Conservation (phyloP, 2,113 vertebrate genomes). For the Pelusios castaneus region DNA sequence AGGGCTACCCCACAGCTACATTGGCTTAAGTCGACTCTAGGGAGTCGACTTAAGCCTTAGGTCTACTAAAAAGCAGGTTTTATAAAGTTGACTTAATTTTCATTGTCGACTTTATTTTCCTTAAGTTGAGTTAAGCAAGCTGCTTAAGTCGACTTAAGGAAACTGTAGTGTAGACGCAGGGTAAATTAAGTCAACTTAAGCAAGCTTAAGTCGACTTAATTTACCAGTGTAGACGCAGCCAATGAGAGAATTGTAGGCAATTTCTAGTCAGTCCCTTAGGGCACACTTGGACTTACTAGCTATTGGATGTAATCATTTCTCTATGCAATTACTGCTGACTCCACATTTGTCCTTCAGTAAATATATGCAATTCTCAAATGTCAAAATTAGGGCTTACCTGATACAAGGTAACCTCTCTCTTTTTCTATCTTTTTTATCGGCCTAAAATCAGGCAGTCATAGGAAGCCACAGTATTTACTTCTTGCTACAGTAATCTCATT, state of each 20-base stretch:
- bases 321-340: slow-evolving; percentile 44
- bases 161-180: too few species aligned
- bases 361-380: slow-evolving; percentile 42
- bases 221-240: neutral
- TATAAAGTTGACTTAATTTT: too few species aligned
- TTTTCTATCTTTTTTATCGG: slow-evolving; percentile 22
- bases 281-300: slow-evolving; percentile 59
- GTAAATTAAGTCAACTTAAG: too few species aligned
- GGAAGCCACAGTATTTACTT: slow-evolving; percentile 36
- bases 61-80: too few species aligned
- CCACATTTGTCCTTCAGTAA: slow-evolving; percentile 45
- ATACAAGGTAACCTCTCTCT: slow-evolving; percentile 10
- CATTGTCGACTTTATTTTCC: too few species aligned
- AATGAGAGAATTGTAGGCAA: slow-evolving; percentile 54
- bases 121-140: too few species aligned
- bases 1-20: too few species aligned
- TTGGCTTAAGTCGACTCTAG: too few species aligned
- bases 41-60: too few species aligned
- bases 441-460: slow-evolving; percentile 3
- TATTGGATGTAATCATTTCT: slow-evolving; percentile 40
- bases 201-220: too few species aligned
- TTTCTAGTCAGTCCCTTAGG: slow-evolving; percentile 48
- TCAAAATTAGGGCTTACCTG: slow-evolving; percentile 52
- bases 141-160: too few species aligned
- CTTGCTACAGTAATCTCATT: slow-evolving; percentile 32